A percentile compares a stretch with the other conserved stretches of the same genome.
Conservation (phyloP, 2,888 invertebrate genomes). For the Imbricaverruca yamaguchii region DNA sequence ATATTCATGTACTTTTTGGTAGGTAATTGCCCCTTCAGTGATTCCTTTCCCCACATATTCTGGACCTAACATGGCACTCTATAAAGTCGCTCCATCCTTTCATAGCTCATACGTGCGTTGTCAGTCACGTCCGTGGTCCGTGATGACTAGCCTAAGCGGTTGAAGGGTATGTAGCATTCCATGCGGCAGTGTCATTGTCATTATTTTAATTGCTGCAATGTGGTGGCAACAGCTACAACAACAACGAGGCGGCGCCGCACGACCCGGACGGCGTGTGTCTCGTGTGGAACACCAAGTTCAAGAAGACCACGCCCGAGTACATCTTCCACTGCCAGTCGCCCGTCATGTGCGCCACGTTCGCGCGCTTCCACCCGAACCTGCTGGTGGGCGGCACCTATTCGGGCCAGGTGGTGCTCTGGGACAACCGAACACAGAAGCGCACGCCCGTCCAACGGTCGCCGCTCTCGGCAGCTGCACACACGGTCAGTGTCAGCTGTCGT, state of each 20-base stretch:
- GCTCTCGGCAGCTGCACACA: constrained; percentile 90
- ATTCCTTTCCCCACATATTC: no score
- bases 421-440: constrained; percentile 93
- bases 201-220: not conserved
- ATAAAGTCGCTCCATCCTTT: no score
- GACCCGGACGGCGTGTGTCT: constrained; percentile 97
- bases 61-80: no score
- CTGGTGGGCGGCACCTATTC: constrained; percentile 97
- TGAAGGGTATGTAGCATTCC: no score
- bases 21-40: no score
- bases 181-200: no score
- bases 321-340: constrained; percentile 97
- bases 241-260: constrained; percentile 88
- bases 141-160: no score
- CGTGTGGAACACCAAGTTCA: constrained; percentile 98
- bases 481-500: constrained; percentile 49
- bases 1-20: no score
- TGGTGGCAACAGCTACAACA: constrained; percentile 60
- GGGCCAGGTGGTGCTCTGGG: constrained; percentile 98
- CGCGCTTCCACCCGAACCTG: constrained; percentile 94
- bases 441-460: constrained; percentile 96
- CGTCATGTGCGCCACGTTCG: constrained; percentile 90
- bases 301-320: constrained; percentile 91
- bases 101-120: no score
- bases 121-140: no score